Conservation (phyloP, 1,140 invertebrate genomes). For the Scaptomyza montana region DNA sequence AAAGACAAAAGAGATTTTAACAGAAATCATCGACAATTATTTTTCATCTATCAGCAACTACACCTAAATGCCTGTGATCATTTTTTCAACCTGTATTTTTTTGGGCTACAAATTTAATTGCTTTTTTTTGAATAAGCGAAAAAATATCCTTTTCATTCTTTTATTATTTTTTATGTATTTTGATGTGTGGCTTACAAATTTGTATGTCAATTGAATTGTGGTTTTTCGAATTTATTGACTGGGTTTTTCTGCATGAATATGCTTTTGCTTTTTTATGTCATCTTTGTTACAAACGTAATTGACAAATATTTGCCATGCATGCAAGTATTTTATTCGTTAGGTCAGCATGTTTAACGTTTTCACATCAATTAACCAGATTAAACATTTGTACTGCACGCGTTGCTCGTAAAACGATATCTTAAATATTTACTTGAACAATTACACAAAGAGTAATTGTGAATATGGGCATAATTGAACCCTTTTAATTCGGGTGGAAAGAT, state of each 20-base stretch:
- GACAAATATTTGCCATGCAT: conserved; percentile 4
- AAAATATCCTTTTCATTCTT: background rate
- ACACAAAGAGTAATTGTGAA: conserved; percentile 58
- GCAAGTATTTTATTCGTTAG: conserved; percentile 43
- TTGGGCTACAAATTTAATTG: no score
- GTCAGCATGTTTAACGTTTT: conserved; percentile 36
- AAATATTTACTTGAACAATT: conserved; percentile 67
- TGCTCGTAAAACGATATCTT: conserved; percentile 39
- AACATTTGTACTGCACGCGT: conserved; percentile 47
- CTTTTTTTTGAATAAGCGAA: no score
- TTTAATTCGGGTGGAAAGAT: conserved; percentile 1
- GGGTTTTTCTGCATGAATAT: background rate
- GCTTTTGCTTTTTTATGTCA: background rate
- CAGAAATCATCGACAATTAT: no score
- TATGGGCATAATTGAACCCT: conserved; percentile 60
- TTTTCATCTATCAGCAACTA: no score
- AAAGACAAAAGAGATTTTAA: no score
- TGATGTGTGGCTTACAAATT: background rate
- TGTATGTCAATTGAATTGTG: conserved; percentile 10
- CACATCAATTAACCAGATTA: conserved; percentile 53
- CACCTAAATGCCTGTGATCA: no score
- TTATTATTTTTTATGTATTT: background rate
- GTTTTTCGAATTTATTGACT: conserved; percentile 3
- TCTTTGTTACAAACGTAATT: background rate
- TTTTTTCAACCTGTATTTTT: no score